Percentiles rank a stretch among this genome's conserved stretches.
phyloP scores from a whole-genome alignment of 2,888 invertebrate species.

The Sisyra terminalis region DNA sequence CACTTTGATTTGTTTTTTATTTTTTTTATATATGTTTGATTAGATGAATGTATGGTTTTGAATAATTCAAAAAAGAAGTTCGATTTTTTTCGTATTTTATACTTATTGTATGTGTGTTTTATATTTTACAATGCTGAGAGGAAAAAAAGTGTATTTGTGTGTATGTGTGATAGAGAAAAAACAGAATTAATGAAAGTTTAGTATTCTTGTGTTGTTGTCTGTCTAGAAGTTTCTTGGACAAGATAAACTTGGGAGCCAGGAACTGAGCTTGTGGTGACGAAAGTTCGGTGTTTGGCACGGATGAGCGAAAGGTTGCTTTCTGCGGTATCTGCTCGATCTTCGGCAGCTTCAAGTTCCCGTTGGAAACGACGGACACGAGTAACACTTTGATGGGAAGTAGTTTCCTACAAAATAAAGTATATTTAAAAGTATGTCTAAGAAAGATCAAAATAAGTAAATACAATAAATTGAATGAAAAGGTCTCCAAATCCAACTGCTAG shows the following conservation, averaged over 20 bases:
- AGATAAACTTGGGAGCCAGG: constrained; percentile 85
- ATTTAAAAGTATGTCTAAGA: too few species aligned
- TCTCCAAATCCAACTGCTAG: too few species aligned
- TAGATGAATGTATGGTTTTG: too few species aligned
- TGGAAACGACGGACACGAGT: constrained; percentile 97
- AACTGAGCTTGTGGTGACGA: constrained; percentile 85
- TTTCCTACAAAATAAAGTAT: constrained; percentile 44
- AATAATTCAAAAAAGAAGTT: too few species aligned
- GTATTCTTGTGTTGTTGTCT: constrained; percentile 3
- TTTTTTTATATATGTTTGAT: too few species aligned
- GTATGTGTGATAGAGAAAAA: not conserved
- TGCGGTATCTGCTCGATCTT: constrained; percentile 89
- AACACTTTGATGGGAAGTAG: constrained; percentile 79
- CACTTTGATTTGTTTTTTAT: too few species aligned
- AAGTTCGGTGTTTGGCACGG: constrained; percentile 96
- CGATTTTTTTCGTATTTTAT: too few species aligned
- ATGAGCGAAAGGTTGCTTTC: constrained; percentile 89
- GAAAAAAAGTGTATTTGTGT: not conserved
- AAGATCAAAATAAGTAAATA: too few species aligned
- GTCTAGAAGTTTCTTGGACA: constrained; percentile 55
- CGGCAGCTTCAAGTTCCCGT: constrained; percentile 92
- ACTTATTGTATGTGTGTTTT: too few species aligned
- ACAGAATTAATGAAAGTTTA: not conserved
- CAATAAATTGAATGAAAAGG: too few species aligned
- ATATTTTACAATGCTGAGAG: not conserved